These are phyloP conservation scores for Anoplius nigerrimus DNA, from an alignment of 2,888 invertebrate species.

Conservation along the genomic window DNA sequence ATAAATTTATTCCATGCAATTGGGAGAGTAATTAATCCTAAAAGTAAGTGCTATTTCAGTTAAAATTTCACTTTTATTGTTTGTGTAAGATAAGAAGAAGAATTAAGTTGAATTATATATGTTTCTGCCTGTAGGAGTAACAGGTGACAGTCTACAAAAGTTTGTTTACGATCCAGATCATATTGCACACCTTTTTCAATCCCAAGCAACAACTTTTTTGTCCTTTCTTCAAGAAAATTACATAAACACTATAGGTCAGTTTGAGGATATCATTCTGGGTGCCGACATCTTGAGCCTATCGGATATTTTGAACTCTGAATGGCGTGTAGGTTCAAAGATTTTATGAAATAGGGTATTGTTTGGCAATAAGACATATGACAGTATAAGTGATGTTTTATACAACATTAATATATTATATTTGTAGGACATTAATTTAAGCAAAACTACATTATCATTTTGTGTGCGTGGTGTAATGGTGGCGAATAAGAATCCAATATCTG, in stretches of 20 bases:
- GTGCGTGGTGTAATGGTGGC: slow-evolving; percentile 84
- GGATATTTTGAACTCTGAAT: slow-evolving; percentile 80
- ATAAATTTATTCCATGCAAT: slow-evolving; percentile 85
- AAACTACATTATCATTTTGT: slow-evolving; percentile 67
- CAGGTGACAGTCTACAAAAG: slow-evolving; percentile 69
- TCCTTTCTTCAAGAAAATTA: slow-evolving; percentile 86
- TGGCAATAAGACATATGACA: neutral
- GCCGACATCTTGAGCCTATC: slow-evolving; percentile 82
- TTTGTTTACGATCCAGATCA: slow-evolving; percentile 81
- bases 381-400: neutral
- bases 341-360: neutral
- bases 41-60: slow-evolving; percentile 76
- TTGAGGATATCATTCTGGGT: slow-evolving; percentile 78
- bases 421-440: slow-evolving; percentile 65
- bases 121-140: slow-evolving; percentile 70
- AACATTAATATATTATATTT: slow-evolving; percentile 13
- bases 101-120: neutral
- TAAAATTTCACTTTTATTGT: neutral
- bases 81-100: neutral
- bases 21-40: slow-evolving; percentile 86
- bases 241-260: slow-evolving; percentile 81
- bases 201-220: slow-evolving; percentile 81
- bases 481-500: slow-evolving; percentile 82
- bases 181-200: slow-evolving; percentile 81
- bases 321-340: slow-evolving; percentile 79